These are phyloP conservation scores for Campoletis sonorensis DNA, from an alignment of 1,140 invertebrate genomes.

Conservation along the genomic window DNA sequence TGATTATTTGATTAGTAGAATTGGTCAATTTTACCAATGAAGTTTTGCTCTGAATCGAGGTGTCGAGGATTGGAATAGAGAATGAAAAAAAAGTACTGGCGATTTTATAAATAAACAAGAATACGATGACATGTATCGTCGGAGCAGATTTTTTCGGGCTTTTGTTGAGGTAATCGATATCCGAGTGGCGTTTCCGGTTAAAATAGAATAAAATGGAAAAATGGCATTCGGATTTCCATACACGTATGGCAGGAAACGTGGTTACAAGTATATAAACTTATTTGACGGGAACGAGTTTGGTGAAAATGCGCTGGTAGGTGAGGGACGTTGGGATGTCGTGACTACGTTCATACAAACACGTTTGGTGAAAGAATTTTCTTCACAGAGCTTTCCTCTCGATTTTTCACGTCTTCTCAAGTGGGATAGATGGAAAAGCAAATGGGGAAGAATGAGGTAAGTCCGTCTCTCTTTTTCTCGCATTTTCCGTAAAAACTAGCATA, in stretches of 20 bases:
- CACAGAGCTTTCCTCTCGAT: not conserved
- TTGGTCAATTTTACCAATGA: too few species aligned
- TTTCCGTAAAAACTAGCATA: not conserved
- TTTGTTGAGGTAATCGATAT: constrained; percentile 29
- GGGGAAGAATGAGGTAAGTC: not conserved
- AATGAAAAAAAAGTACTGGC: not conserved
- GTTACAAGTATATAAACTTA: constrained; percentile 16
- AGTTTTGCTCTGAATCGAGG: too few species aligned
- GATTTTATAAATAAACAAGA: not conserved
- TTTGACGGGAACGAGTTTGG: constrained; percentile 8
- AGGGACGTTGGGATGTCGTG: not conserved
- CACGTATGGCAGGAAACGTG: constrained; percentile 24
- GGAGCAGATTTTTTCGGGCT: not conserved
- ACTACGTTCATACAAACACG: not conserved
- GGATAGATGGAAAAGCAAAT: not conserved
- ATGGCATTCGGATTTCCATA: constrained; percentile 37
- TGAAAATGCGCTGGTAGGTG: not conserved
- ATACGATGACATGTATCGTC: not conserved
- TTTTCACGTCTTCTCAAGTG: constrained; percentile 17
- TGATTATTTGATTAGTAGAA: too few species aligned
- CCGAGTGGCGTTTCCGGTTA: constrained; percentile 24
- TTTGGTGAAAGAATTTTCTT: constrained; percentile 4
- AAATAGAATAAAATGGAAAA: constrained; percentile 36
- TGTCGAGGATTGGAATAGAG: not conserved
- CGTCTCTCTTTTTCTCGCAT: not conserved